Conservation (phyloP, 1,140 invertebrate genomes). For the Drosophila grimshawi region DNA sequence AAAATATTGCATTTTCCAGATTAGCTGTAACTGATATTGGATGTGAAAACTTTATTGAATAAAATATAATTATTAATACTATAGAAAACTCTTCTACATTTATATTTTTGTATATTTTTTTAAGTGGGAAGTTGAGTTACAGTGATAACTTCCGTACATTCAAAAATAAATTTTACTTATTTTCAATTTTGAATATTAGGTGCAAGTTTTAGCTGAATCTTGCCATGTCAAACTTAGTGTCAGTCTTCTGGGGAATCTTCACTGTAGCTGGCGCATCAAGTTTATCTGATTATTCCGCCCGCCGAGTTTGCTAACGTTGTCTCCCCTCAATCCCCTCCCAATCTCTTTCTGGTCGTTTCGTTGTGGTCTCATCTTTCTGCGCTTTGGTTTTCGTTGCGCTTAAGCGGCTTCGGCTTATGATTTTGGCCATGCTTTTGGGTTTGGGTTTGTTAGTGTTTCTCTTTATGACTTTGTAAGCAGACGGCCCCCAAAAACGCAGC, state of each 20-base stretch:
- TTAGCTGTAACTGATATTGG: no score
- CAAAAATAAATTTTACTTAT: no score
- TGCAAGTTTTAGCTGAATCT: no score
- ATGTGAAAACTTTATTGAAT: no score
- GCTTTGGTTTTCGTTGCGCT: slow-evolving; percentile 35
- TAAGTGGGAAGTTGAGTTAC: no score
- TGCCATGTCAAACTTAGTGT: no score
- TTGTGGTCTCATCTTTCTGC: slow-evolving; percentile 44
- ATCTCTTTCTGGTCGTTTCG: slow-evolving; percentile 19
- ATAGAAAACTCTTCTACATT: no score
- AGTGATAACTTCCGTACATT: no score
- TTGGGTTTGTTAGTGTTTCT: slow-evolving; percentile 50
- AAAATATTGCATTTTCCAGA: neutral
- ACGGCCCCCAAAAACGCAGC: slow-evolving; percentile 49
- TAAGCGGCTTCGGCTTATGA: slow-evolving; percentile 63
- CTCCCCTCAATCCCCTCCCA: neutral
- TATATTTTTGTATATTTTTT: no score
- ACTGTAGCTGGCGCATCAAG: slow-evolving; percentile 31
- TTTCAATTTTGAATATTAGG: no score
- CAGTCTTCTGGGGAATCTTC: neutral
- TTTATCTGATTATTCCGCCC: slow-evolving; percentile 53
- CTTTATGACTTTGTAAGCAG: slow-evolving; percentile 70
- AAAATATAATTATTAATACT: no score
- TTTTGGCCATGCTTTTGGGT: slow-evolving; percentile 69
- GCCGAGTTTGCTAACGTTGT: slow-evolving; percentile 18